phyloP scores from a whole-genome alignment of 2,888 invertebrate species.

The Iselma pallidipennis region DNA sequence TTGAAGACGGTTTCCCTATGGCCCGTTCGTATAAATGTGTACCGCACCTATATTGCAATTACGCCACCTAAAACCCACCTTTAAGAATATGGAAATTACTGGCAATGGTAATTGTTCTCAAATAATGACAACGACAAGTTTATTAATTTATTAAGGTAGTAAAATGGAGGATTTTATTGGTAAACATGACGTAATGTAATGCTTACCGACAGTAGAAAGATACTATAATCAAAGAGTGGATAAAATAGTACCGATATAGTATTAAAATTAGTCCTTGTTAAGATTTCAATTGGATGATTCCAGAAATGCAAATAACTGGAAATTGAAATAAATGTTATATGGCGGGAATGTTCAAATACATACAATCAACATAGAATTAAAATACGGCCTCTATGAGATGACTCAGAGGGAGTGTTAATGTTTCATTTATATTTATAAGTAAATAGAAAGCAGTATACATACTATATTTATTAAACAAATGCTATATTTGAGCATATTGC shows the following conservation, averaged over 20 bases:
- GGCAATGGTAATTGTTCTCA: constrained; percentile 34
- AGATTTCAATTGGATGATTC: too few species aligned
- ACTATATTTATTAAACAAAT: not conserved
- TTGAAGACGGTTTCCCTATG: constrained; percentile 7
- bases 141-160: constrained; percentile 39
- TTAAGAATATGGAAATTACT: constrained; percentile 40
- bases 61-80: constrained; percentile 15
- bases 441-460: not conserved
- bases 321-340: too few species aligned
- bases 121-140: constrained; percentile 32
- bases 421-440: not conserved
- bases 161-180: constrained; percentile 37
- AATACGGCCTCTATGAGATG: too few species aligned
- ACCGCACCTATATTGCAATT: constrained; percentile 16
- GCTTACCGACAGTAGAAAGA: too few species aligned
- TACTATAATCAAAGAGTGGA: not conserved
- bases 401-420: not conserved
- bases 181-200: constrained; percentile 9
- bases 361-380: too few species aligned
- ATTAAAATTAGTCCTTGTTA: too few species aligned
- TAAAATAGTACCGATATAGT: too few species aligned
- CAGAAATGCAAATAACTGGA: too few species aligned
- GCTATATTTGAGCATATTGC: not conserved
- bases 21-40: constrained; percentile 3
- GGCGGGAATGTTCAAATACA: too few species aligned